Evolutionary conservation across 2,888 invertebrate genomes (phyloP).

Genomic region (Petrolisthes cinctipes): DNA sequence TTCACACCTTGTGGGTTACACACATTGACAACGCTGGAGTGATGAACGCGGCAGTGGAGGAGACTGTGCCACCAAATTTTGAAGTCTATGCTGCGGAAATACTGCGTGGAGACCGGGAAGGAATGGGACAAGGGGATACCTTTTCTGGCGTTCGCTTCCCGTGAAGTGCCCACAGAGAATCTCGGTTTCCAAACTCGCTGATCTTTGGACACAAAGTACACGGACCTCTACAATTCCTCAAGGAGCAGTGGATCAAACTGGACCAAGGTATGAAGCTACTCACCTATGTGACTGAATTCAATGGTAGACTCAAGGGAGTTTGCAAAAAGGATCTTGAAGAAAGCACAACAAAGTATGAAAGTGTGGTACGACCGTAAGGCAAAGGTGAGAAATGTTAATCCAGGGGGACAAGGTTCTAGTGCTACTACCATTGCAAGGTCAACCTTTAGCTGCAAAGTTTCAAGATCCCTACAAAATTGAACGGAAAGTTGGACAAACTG

Average conservation of each 20-base stretch:
- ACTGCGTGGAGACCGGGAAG: background rate
- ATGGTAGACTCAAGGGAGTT: background rate
- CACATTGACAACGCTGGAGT: too few relatives aligned
- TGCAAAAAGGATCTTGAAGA: background rate
- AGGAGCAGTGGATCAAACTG: background rate
- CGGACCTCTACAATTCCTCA: background rate
- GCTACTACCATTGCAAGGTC: background rate
- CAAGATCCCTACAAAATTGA: background rate
- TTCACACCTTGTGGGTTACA: too few relatives aligned
- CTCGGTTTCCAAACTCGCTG: too few relatives aligned
- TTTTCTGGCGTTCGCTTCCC: too few relatives aligned
- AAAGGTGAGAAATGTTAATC: background rate
- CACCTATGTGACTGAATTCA: background rate
- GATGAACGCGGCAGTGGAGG: too few relatives aligned
- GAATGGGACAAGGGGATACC: background rate
- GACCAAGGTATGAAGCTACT: background rate
- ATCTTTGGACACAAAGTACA: background rate
- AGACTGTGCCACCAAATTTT: constrained; percentile 25
- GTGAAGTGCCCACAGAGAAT: too few relatives aligned
- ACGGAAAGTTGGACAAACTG: background rate
- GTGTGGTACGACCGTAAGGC: background rate
- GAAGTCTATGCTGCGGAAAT: background rate
- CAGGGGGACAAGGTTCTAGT: constrained; percentile 10
- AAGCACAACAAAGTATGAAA: background rate
- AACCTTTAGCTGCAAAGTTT: constrained; percentile 2